A percentile compares a stretch with the other conserved stretches of the same genome.
Conservation (phyloP, 2,113 vertebrate genomes). For the Hoplias malabaricus region DNA sequence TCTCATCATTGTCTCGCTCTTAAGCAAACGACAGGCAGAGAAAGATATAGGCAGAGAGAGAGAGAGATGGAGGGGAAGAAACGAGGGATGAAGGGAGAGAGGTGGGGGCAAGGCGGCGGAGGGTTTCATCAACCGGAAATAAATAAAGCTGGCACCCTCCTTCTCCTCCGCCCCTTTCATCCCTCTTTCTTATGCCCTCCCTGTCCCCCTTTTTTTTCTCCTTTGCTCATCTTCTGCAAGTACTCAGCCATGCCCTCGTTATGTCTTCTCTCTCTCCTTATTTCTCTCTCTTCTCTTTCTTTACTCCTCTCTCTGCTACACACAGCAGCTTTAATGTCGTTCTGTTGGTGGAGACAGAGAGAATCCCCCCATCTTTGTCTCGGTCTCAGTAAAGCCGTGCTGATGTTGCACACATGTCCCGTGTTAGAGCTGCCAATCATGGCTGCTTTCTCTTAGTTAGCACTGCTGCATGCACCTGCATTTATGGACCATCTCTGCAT, state of each 20-base stretch:
- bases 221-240: conserved; percentile 30
- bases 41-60: conserved; percentile 5
- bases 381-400: neutral
- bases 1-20: conserved; percentile 23
- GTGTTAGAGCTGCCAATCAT: neutral
- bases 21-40: conserved; percentile 38
- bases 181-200: conserved; percentile 35
- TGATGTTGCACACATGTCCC: neutral
- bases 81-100: neutral
- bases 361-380: neutral
- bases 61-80: conserved; percentile 11
- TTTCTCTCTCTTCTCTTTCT: conserved; percentile 29
- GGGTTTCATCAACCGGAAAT: conserved; percentile 66
- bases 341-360: neutral
- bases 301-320: neutral
- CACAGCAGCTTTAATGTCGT: neutral
- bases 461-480: neutral
- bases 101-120: conserved; percentile 15
- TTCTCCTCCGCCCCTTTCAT: conserved; percentile 35
- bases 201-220: conserved; percentile 31
- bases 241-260: conserved; percentile 37
- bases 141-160: conserved; percentile 56
- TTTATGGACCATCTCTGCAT: neutral
- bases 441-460: neutral
- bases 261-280: conserved; percentile 29